A percentile compares a stretch with the other conserved stretches of the same genome.
Evolutionary conservation across 2,797 vertebrate species (phyloP).

Genomic region (Halcyon smyrnensis): DNA sequence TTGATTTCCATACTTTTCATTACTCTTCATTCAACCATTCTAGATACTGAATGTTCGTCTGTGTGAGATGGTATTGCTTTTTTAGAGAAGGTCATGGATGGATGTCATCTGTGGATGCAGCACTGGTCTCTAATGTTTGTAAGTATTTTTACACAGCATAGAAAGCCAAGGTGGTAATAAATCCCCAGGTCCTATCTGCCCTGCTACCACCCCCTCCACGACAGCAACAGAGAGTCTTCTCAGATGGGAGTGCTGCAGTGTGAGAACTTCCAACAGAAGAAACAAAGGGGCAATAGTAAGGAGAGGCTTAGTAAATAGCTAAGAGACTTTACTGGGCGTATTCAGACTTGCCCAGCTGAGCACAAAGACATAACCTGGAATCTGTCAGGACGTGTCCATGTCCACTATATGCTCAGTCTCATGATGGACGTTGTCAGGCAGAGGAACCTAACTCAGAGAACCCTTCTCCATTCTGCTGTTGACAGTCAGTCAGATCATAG

Average conservation of each 20-base stretch:
- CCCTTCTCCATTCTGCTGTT: background rate
- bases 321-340: background rate
- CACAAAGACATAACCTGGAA: background rate
- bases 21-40: background rate
- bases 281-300: background rate
- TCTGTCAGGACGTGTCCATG: background rate
- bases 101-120: background rate
- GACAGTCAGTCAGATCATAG: background rate
- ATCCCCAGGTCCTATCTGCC: background rate
- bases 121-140: background rate
- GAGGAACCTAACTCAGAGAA: background rate
- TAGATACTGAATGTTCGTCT: background rate
- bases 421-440: background rate
- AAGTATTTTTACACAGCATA: background rate
- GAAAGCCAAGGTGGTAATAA: background rate
- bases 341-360: background rate
- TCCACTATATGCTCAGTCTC: background rate
- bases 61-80: background rate
- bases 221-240: background rate
- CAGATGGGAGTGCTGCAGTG: background rate
- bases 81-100: background rate
- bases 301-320: background rate
- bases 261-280: background rate
- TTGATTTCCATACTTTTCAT: background rate
- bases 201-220: background rate